Percentiles rank a stretch among this genome's conserved stretches.
These are phyloP conservation scores for Zygogramma bicolorata DNA, from an alignment of 2,888 invertebrate genomes.

Conservation along the genomic window DNA sequence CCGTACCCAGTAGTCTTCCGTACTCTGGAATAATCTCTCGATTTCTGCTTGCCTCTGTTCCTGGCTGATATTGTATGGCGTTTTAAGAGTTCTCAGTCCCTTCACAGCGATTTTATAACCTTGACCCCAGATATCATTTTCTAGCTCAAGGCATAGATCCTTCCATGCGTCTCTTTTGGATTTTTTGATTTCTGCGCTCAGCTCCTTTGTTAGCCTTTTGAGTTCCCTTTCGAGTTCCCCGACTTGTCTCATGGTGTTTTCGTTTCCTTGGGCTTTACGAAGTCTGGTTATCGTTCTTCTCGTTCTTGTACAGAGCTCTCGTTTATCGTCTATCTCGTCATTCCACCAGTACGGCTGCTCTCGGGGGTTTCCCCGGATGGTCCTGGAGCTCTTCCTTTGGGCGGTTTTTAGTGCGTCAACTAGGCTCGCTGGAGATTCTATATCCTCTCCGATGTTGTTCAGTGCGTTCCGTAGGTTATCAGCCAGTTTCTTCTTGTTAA, in stretches of 20 bases:
- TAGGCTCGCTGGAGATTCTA: neutral
- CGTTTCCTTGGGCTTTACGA: neutral
- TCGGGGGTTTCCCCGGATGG: neutral
- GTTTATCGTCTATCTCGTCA: neutral
- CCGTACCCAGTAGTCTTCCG: neutral
- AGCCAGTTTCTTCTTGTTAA: neutral
- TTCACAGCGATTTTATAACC: neutral
- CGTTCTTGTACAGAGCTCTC: neutral
- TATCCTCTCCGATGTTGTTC: neutral
- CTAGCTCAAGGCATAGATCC: neutral
- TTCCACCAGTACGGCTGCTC: slow-evolving; percentile 7
- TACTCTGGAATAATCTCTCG: neutral
- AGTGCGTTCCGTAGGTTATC: neutral
- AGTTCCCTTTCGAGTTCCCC: neutral
- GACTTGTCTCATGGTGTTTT: neutral
- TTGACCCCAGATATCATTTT: neutral
- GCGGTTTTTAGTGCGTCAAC: neutral
- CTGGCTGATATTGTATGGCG: neutral
- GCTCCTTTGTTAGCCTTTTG: neutral
- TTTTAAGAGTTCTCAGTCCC: neutral
- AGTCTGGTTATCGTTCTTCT: neutral
- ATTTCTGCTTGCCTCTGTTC: neutral
- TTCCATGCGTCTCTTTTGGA: neutral
- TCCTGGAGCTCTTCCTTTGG: neutral
- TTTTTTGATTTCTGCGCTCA: neutral